Conservation (phyloP, 2,888 invertebrate species). For the Eugnorisma glareosa region DNA sequence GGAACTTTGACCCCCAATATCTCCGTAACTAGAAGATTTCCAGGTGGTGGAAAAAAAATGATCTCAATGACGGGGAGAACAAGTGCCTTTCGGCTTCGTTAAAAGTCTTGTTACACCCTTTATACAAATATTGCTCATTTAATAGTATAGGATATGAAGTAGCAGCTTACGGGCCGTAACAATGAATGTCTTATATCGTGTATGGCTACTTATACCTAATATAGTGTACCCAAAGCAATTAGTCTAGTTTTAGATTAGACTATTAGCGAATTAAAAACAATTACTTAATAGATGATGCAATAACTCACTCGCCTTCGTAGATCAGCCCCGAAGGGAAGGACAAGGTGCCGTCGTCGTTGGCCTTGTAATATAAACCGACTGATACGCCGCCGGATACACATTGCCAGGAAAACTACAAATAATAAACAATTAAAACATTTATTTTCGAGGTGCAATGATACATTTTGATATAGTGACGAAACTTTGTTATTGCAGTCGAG, state of each 20-base stretch:
- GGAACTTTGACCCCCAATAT: no score
- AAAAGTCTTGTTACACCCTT: no score
- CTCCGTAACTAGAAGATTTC: no score
- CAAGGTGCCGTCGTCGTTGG: constrained; percentile 60
- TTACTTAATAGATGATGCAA: constrained; percentile 22
- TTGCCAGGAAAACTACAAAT: constrained; percentile 73
- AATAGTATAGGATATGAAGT: no score
- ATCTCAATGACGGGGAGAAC: no score
- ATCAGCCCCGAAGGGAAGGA: constrained; percentile 70
- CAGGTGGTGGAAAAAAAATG: no score
- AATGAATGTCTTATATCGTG: background rate
- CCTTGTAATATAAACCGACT: constrained; percentile 64
- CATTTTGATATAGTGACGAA: background rate
- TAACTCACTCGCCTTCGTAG: constrained; percentile 73
- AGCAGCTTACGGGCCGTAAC: background rate
- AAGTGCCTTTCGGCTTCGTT: no score
- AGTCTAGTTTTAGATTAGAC: background rate
- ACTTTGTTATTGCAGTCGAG: background rate
- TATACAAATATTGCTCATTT: no score
- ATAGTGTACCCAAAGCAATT: background rate
- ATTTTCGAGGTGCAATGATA: background rate
- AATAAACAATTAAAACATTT: background rate
- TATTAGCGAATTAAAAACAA: constrained; percentile 29
- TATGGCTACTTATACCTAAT: background rate
- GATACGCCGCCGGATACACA: constrained; percentile 65